phyloP scores from a whole-genome alignment of 2,797 vertebrate genomes.

The Pelodytes ibericus region DNA sequence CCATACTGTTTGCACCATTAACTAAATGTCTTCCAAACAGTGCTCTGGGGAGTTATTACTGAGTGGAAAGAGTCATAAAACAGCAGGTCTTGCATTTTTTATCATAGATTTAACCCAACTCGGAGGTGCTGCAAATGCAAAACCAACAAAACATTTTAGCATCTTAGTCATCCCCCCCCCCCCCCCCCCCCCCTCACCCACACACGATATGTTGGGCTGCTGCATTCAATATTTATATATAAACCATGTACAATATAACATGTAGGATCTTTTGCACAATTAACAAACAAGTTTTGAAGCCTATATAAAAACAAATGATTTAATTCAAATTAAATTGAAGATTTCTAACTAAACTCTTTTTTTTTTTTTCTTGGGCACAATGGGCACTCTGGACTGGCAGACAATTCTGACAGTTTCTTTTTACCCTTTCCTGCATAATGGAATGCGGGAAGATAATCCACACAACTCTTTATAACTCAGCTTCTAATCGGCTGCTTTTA shows the following conservation, averaged over 20 bases:
- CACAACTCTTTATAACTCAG: too few relatives aligned
- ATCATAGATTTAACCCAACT: conserved; percentile 54
- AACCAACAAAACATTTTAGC: conserved; percentile 27
- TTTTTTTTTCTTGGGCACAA: too few relatives aligned
- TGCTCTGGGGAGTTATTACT: conserved; percentile 61
- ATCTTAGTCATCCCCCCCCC: neutral
- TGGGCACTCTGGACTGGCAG: too few relatives aligned
- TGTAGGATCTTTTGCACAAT: neutral
- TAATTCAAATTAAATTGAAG: too few relatives aligned
- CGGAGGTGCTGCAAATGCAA: conserved; percentile 50
- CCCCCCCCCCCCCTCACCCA: too few relatives aligned
- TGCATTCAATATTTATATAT: neutral
- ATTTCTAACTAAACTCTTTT: too few relatives aligned
- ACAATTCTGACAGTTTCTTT: too few relatives aligned
- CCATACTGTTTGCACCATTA: conserved; percentile 64
- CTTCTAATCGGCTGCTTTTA: too few relatives aligned
- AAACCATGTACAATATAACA: neutral
- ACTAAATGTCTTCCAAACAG: conserved; percentile 60
- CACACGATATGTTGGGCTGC: neutral
- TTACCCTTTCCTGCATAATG: too few relatives aligned
- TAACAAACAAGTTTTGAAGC: too few relatives aligned
- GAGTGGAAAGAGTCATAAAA: conserved; percentile 58
- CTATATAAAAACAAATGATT: too few relatives aligned
- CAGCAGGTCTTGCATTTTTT: conserved; percentile 59
- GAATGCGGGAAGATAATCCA: too few relatives aligned